phyloP scores from a whole-genome alignment of 1,140 invertebrate genomes.

The Pseudomyrmex dendroicus region DNA sequence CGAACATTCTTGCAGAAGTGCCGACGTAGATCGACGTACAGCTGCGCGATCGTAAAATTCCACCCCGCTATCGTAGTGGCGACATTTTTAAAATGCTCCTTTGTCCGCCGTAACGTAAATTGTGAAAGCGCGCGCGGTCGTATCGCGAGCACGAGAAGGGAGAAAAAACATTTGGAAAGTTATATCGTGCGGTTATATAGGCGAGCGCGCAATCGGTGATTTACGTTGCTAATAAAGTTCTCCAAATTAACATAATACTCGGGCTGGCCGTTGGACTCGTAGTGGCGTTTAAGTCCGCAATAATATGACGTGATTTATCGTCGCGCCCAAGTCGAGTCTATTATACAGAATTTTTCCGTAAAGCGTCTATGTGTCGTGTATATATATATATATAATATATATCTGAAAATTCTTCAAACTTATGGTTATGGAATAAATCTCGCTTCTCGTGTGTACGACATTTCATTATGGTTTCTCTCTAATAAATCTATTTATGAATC shows the following conservation, averaged over 20 bases:
- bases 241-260: conserved; percentile 78
- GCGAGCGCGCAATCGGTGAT: conserved; percentile 64
- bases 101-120: conserved; percentile 31
- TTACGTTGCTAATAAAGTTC: conserved; percentile 79
- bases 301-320: conserved; percentile 53
- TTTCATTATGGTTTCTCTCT: too few species aligned
- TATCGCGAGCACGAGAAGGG: background rate
- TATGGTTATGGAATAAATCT: background rate
- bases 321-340: conserved; percentile 9
- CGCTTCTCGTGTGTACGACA: background rate
- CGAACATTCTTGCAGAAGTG: conserved; percentile 20
- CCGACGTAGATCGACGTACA: conserved; percentile 10
- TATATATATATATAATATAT: too few species aligned
- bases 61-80: conserved; percentile 9
- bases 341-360: conserved; percentile 23
- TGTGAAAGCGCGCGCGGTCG: background rate
- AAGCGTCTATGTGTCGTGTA: background rate
- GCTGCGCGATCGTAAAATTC: conserved; percentile 71
- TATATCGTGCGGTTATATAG: background rate
- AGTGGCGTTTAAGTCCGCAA: conserved; percentile 70
- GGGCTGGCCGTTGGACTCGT: conserved; percentile 65
- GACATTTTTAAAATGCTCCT: conserved; percentile 63
- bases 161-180: conserved; percentile 28
- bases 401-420: background rate
- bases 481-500: conserved; percentile 18